Percentiles rank a stretch among this genome's conserved stretches.
Evolutionary conservation across 2,797 vertebrate species (phyloP).

Genomic region (Spinus pinus): DNA sequence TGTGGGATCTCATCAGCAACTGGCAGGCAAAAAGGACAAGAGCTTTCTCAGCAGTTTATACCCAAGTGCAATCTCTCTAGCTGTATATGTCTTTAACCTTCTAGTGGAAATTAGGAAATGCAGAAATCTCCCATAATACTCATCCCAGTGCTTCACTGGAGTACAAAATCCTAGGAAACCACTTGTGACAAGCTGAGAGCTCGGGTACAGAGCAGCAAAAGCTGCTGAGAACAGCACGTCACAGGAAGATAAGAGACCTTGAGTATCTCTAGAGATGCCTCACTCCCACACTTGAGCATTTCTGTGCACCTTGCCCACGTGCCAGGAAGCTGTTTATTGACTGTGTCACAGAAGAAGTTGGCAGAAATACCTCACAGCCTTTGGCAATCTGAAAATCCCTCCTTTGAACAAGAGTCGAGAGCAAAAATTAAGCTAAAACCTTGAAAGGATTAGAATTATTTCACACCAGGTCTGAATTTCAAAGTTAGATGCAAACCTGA

Average conservation of each 20-base stretch:
- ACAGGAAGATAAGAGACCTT: not conserved
- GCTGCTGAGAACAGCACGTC: not conserved
- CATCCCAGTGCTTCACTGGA: not conserved
- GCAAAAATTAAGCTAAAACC: not conserved
- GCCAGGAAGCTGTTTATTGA: not conserved
- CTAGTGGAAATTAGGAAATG: not conserved
- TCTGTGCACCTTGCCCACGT: not conserved
- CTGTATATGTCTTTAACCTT: not conserved
- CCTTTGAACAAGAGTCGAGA: not conserved
- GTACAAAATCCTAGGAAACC: not conserved
- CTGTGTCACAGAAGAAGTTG: not conserved
- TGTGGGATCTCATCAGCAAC: not conserved
- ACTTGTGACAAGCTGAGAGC: not conserved
- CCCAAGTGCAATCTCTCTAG: not conserved
- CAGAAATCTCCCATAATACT: not conserved
- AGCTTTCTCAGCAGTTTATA: not conserved
- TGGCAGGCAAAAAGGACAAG: not conserved
- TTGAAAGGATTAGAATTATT: not conserved
- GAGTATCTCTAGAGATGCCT: not conserved
- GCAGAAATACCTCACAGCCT: not conserved
- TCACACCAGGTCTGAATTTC: not conserved
- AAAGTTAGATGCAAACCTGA: not conserved
- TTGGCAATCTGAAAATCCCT: not conserved
- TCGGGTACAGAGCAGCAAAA: not conserved
- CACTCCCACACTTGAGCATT: not conserved